Evolutionary conservation across 2,797 vertebrate genomes (phyloP), one percentile per base, ranked within the genome.

Genomic region (Hapalemur alaotrensis): DNA sequence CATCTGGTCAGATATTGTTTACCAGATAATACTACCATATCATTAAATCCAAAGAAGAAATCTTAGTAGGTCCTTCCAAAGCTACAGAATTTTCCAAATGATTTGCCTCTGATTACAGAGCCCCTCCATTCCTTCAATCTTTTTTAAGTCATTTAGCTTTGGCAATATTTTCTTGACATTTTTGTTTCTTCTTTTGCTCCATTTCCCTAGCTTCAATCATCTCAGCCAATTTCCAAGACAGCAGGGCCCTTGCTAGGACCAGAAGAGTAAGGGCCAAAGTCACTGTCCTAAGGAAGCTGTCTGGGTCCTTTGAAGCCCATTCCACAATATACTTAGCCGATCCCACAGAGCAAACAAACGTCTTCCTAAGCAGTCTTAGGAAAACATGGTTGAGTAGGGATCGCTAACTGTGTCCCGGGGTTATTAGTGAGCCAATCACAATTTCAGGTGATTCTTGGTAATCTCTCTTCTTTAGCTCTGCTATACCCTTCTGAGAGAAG

Each of bases 131-230:
- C 20, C 38, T 38, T 99, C 98, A 99, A 97, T 99, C 99, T 97
- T 99, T 99, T 98, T 99, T 99, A 96, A 98, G 98, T 98, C 99
- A 98, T 98, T 99, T 99, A 97, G 99, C 99, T 97, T 99, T 99
- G 84, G 99, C 99, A 96, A 99, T 99, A 97, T 99, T 99, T 98
- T 99, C 99, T 96, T 99, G 99, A 46, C 99, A 99, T 95, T 99
- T 99, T 98, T 99, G 99, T 97, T 99, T 99, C 98, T 99, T 99
- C 98, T 99, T 99, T 97, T 99, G 99, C 94, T 99, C 99, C 41
- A 99, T 98, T 95, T 99, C 99, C 67, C 99, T 99, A 89, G 98
- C 99, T 98, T 99, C 99, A 59, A 30, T 80, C 5, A 30, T 80
- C 78, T 80, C 38, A 15, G 54, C 35, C 54, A 59, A 1, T 43